Evolutionary conservation across 2,113 vertebrate species (phyloP), one percentile per base, ranked within the genome.

Genomic region (Syngnathus typhle): DNA sequence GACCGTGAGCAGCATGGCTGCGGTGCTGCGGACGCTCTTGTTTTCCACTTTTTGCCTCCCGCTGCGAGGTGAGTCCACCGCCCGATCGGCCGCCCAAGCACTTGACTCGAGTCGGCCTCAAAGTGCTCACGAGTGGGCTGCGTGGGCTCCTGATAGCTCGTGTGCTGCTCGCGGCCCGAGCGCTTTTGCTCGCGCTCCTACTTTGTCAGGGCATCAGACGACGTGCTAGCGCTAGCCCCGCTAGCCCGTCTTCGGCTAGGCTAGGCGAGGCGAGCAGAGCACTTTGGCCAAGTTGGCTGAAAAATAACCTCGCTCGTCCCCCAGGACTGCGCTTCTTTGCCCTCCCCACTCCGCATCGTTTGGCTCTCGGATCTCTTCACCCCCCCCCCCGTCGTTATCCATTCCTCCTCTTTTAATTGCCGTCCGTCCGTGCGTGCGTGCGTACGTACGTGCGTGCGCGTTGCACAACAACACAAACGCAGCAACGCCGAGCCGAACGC

Each of bases 31-130:
- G 89, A 94, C 84, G 82, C 91, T 95, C 81, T 85, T 95, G 86
- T 91, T 92, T 83, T 94, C 89, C 88, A 93, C 87, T 84, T 93
- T 95, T 76, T 94, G 93, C 84, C 89, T 88, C 72, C 90, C 95
- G 71, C 76, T 94, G 83, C 89, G 90, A 92, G 95, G 94, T 95
- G 84, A 93, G 92, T 90, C 15, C 41, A 54, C 44, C 43, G 4
- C 44, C 15, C 44, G 27, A 32, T 32, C 27, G 27, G 27, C 27
- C 27, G 27, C 27, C 27, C 27, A 3, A 12, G 6, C 13, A 6
- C 7, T 49, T 10, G 54, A 8, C 7, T 49, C 8, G 54, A 11
- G 19, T 19, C 19, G 58, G 15, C 58, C 16, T 19, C 16, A 10
- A 60, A 19, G 36, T 7, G 11, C 27, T 15, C 6, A 11, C n/a